Evolutionary conservation across 2,797 vertebrate species (phyloP).

Genomic region (Ceryle rudis): DNA sequence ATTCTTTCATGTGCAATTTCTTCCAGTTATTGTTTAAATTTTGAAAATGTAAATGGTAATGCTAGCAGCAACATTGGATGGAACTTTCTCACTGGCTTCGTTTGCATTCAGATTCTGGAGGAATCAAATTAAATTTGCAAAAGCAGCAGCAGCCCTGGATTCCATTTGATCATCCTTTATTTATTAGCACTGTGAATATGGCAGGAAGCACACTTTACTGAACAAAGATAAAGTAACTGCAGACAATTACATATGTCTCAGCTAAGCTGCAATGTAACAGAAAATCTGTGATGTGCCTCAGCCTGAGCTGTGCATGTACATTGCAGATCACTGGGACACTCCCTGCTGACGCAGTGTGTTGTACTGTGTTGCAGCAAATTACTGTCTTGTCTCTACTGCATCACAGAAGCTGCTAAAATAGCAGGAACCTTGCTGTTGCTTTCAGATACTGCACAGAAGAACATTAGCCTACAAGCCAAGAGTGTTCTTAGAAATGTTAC

Average conservation of each 20-base stretch:
- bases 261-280: background rate
- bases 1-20: background rate
- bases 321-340: background rate
- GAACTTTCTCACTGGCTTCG: background rate
- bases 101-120: background rate
- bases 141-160: background rate
- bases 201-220: background rate
- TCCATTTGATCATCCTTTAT: background rate
- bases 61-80: background rate
- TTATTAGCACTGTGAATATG: background rate
- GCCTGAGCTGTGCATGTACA: background rate
- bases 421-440: background rate
- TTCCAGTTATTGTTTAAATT: background rate
- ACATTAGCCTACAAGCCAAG: background rate
- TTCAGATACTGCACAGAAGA: background rate
- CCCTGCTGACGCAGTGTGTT: background rate
- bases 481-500: background rate
- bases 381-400: background rate
- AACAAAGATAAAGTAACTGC: background rate
- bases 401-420: background rate
- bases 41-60: background rate
- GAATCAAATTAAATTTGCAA: conserved; percentile 14
- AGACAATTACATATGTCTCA: background rate
- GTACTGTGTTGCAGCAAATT: background rate
- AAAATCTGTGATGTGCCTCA: background rate